Conservation (phyloP, 2,888 invertebrate genomes). For the Cheilosia grossa region DNA sequence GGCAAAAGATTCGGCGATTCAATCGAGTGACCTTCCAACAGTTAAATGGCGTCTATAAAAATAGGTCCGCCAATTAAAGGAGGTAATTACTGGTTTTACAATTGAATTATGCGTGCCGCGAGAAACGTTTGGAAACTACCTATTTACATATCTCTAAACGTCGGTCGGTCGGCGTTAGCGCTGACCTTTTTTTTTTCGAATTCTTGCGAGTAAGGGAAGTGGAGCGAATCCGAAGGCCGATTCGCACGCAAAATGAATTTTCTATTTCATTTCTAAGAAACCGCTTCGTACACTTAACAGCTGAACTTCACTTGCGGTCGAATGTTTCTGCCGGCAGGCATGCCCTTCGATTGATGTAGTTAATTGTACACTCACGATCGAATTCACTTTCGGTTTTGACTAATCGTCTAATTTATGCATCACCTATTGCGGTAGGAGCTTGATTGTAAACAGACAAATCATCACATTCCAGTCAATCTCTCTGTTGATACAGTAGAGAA, state of each 20-base stretch:
- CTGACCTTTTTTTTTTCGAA: constrained; percentile 9
- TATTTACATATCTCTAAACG: constrained; percentile 4
- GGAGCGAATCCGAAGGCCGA: not conserved
- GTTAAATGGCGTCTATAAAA: not conserved
- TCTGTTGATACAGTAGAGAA: too few relatives aligned
- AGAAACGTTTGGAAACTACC: not conserved
- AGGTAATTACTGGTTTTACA: constrained; percentile 26
- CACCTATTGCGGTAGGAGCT: too few relatives aligned
- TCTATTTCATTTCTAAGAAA: not conserved
- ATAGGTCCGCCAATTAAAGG: not conserved
- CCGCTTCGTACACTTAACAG: not conserved
- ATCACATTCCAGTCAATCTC: too few relatives aligned
- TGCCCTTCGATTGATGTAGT: too few relatives aligned
- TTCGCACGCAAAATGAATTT: constrained; percentile 9
- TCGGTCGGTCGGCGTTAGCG: not conserved
- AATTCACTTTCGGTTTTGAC: too few relatives aligned
- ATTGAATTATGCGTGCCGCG: constrained; percentile 34
- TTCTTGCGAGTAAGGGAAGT: not conserved
- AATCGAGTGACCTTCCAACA: constrained; percentile 2
- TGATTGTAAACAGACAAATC: too few relatives aligned
- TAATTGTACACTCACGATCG: too few relatives aligned
- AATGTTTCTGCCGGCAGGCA: too few relatives aligned
- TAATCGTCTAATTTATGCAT: too few relatives aligned
- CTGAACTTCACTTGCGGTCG: too few relatives aligned
- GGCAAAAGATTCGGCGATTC: not conserved